These are phyloP conservation scores for Branchellion lobata DNA, from an alignment of 2,888 invertebrate species.

Conservation along the genomic window DNA sequence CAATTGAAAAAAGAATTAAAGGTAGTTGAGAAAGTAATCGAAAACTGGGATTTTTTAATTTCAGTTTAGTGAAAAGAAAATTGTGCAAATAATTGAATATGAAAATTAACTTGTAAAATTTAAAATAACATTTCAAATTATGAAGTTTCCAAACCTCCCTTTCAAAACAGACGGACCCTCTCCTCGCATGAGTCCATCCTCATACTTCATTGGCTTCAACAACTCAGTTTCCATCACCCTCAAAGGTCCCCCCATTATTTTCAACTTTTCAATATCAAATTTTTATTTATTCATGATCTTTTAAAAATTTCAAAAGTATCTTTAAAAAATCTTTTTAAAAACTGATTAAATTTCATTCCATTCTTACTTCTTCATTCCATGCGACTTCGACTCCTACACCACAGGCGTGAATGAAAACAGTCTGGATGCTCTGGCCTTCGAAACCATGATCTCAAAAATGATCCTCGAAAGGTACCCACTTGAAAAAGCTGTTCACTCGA, in stretches of 20 bases:
- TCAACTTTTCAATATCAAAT: neutral
- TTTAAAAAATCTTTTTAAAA: neutral
- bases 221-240: conserved; percentile 37
- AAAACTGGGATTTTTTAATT: no score
- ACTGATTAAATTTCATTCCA: neutral
- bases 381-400: no score
- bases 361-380: no score
- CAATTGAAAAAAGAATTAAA: no score
- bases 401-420: conserved; percentile 35
- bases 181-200: conserved; percentile 22
- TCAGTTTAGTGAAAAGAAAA: no score
- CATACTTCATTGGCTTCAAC: conserved; percentile 36
- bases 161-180: conserved; percentile 17
- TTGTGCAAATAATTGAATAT: no score
- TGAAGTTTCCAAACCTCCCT: no score
- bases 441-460: conserved; percentile 33
- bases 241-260: conserved; percentile 8
- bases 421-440: conserved; percentile 36
- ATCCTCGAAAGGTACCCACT: conserved; percentile 40
- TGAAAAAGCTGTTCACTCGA: no score
- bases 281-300: neutral
- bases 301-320: neutral
- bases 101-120: no score
- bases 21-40: no score
- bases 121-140: no score